These are phyloP conservation scores for Tamias sibiricus DNA, from an alignment of 2,113 vertebrate species.

Conservation along the genomic window DNA sequence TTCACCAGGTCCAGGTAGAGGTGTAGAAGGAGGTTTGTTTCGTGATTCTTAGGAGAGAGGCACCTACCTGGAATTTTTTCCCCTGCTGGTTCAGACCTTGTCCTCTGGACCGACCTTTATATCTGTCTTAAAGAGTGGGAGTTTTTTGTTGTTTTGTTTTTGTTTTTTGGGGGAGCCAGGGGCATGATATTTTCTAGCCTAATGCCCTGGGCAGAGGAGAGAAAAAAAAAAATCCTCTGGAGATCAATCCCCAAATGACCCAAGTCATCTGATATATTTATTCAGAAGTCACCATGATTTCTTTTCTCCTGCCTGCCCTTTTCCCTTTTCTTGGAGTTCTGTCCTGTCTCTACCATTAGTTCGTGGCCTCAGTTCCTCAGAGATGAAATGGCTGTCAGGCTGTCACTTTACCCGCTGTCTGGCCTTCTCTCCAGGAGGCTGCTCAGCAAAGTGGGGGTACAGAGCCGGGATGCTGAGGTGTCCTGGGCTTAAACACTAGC, in stretches of 20 bases:
- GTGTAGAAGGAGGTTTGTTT: background rate
- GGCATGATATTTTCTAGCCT: background rate
- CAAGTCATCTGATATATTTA: background rate
- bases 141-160: background rate
- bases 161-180: background rate
- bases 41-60: background rate
- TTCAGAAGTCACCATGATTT: constrained; percentile 1
- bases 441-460: background rate
- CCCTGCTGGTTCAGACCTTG: background rate
- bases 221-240: background rate
- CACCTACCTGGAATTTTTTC: background rate
- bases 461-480: background rate
- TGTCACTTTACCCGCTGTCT: background rate
- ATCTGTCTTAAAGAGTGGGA: background rate
- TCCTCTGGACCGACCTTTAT: background rate
- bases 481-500: background rate
- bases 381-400: background rate
- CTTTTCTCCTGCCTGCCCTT: background rate
- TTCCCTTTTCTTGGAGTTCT: background rate
- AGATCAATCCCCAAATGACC: background rate
- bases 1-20: background rate
- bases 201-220: background rate
- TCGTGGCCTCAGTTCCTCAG: background rate
- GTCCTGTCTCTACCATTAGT: background rate
- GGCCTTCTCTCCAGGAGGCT: background rate